Base-by-base conservation (phyloP, 2,797 vertebrate genomes). In the Macrochelys suwanniensis region DNA sequence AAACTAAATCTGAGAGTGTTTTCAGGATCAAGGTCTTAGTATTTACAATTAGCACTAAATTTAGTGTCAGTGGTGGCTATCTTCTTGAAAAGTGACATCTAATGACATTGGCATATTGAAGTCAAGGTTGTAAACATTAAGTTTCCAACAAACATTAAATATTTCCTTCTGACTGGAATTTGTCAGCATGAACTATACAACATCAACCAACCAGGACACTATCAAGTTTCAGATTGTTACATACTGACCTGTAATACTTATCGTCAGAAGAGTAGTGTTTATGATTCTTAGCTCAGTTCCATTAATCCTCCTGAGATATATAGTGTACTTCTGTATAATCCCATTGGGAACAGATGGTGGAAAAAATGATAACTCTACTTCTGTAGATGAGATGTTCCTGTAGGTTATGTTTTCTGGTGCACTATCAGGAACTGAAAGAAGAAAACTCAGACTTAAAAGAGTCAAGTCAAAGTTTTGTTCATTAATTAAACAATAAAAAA, bases 391-490 rank as follows among this genome's bases (percentile, higher is more conserved):
- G 86, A 98, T 97, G 79, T 98, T 98, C 92, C 80, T 98, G 61
- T 98, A 99, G 56, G 97, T 98, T 96, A 98, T 94, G 51, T 98
- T 98, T 98, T 98, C 97, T 92, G 98, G 98, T 77, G 98, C 97
- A 93, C 97, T 98, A 89, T 96, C 97, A 53, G 98, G 98, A 81
- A 98, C 98, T 99, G 86, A 50, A 96, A 96, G 54, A 88, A 88
- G 94, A 96, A 92, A 94, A 84, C 54, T 95, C 97, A 98, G 89
- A 98, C 11, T 89, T 16, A 79, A 47, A 78, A 85, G 11, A 76
- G 54, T 92, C 54, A 26, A 21, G n/a, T 76, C 11, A 76, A 78
- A 82, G 16, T 87, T 92, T 81, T 11, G 80, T 19, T 74, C 12
- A 50, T 47, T 61, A 68, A 4, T 71, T 89, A 92, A 87, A 11